Evolutionary conservation across 2,113 vertebrate species (phyloP).

Genomic region (Pelecanus crispus): DNA sequence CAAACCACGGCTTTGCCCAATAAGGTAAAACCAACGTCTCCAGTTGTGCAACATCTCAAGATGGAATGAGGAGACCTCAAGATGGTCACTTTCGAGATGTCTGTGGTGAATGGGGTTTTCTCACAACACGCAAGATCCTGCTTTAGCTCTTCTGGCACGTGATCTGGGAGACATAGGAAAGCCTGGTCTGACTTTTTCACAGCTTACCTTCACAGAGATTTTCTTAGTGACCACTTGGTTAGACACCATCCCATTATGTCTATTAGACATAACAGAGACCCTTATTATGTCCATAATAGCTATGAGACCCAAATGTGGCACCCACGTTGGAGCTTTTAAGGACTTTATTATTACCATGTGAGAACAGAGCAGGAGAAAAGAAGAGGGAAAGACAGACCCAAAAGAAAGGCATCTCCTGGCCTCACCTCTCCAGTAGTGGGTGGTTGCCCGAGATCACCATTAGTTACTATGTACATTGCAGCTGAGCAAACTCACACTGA

Average conservation of each 20-base stretch:
- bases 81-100: background rate
- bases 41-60: background rate
- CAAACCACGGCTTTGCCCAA: constrained; percentile 2
- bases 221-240: background rate
- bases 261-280: too few relatives aligned
- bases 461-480: background rate
- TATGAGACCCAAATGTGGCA: background rate
- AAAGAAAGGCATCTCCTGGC: background rate
- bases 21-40: background rate
- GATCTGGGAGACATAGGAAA: background rate
- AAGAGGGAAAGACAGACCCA: rapidly evolving
- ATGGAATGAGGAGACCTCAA: background rate
- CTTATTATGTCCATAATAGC: background rate
- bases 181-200: background rate
- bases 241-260: background rate
- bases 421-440: background rate
- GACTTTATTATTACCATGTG: background rate
- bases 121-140: background rate
- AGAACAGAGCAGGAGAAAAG: rapidly evolving
- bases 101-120: background rate
- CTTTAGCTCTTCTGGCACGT: background rate
- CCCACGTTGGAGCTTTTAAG: background rate
- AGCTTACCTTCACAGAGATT: background rate
- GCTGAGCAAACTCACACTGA: background rate
- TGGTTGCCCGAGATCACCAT: background rate